Base-by-base conservation (phyloP, 2,797 vertebrate species). In the Poeciliopsis infans region DNA sequence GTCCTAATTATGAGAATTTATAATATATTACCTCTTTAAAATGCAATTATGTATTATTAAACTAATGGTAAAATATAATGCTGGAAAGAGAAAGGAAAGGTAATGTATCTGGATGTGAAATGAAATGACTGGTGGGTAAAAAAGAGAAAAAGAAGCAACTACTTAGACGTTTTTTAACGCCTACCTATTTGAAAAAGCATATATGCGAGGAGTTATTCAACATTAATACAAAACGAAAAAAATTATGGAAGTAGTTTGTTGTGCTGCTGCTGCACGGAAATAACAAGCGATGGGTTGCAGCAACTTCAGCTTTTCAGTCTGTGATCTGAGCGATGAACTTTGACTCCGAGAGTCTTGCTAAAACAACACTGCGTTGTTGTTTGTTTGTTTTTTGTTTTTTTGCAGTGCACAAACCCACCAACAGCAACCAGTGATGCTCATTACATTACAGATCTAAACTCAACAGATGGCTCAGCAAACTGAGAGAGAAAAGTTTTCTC, bases 1-100 rank as follows among this genome's bases (percentile, higher is more conserved):
- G 88, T 90, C 80, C 92, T 92, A 92, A 84, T 94, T 95, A 92
- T 90, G 87, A 45, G 77, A 82, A 86, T 94, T 92, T 88, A 92
- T 95, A 94, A 96, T 95, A 89, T 93, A 94, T 95, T 93, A 94
- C 90, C 90, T 95, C 93, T 94, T 96, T 94, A 95, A 95, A 95
- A 95, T 92, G 93, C 93, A 95, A 95, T 96, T 95, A 95, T 86
- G 89, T 86, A 91, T 94, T 93, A 94, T 95, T 94, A 94, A 89
- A 90, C 88, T 95, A 95, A 95, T 93, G 88, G 86, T 78, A 85
- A 89, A 92, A 92, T 91, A 91, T 90, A 88, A 94, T 93, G 88
- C 89, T 85, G 77, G 85, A 87, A 83, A 78, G 85, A 83, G 78
- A 61, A 80, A 74, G 77, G 69, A 81, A 82, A 84, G 84, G 66